Percentiles rank a stretch among this genome's conserved stretches.
phyloP scores from a whole-genome alignment of 2,797 vertebrate species.

The Pampus argenteus region DNA sequence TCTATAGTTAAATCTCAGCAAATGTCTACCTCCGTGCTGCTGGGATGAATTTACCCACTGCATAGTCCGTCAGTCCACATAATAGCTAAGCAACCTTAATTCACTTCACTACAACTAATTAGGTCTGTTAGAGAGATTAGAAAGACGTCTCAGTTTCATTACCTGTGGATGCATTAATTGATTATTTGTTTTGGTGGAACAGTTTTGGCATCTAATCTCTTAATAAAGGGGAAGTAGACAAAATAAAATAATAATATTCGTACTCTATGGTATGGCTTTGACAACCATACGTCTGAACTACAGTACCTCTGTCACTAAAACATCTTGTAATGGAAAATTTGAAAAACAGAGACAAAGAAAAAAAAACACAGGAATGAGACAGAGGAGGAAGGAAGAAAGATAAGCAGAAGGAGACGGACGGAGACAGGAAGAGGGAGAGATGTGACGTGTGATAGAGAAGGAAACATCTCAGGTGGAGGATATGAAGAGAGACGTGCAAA shows the following conservation, averaged over 20 bases:
- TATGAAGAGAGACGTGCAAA: constrained; percentile 40
- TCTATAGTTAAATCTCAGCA: constrained; percentile 63
- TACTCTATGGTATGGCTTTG: neutral
- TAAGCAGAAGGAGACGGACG: constrained; percentile 15
- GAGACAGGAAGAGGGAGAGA: constrained; percentile 35
- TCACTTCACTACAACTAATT: constrained; percentile 48
- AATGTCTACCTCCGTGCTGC: constrained; percentile 58
- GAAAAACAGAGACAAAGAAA: constrained; percentile 16
- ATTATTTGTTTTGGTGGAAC: neutral
- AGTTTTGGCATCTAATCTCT: constrained; percentile 10
- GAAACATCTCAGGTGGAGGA: constrained; percentile 51
- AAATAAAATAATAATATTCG: neutral
- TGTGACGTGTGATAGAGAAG: constrained; percentile 45
- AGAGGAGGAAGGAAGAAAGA: constrained; percentile 25
- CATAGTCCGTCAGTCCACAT: constrained; percentile 42
- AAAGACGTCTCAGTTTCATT: neutral
- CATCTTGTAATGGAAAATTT: constrained; percentile 5
- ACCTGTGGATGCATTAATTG: constrained; percentile 13
- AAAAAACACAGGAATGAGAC: constrained; percentile 30
- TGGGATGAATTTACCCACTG: constrained; percentile 44
- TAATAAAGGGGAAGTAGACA: neutral
- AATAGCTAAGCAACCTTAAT: constrained; percentile 40
- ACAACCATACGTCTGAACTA: no score
- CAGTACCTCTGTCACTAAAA: constrained; percentile 4
- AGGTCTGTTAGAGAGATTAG: constrained; percentile 14